phyloP scores from a whole-genome alignment of 1,140 invertebrate genomes.

The Monomorium pharaonis region DNA sequence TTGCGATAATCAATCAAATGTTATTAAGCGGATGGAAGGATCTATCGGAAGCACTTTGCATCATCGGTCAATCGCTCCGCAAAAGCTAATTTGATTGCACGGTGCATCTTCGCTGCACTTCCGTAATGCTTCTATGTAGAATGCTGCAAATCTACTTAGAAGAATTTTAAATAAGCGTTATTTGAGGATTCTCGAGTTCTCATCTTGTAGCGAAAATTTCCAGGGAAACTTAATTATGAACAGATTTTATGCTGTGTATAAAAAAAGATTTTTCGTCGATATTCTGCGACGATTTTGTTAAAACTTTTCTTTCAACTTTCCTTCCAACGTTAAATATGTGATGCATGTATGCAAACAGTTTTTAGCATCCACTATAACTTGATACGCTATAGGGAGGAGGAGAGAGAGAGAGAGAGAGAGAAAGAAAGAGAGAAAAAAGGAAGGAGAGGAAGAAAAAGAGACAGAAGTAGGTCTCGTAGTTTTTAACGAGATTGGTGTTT shows the following conservation, averaged over 20 bases:
- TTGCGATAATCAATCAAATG: conserved; percentile 21
- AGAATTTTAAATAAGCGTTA: neutral
- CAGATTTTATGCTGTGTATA: neutral
- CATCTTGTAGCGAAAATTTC: neutral
- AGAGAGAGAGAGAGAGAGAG: neutral
- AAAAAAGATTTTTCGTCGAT: conserved; percentile 18
- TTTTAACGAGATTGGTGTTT: conserved; percentile 49
- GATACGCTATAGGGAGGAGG: neutral
- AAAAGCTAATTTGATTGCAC: conserved; percentile 23
- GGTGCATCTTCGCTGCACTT: neutral
- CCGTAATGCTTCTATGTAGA: neutral
- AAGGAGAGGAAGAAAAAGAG: neutral
- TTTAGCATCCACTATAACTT: conserved; percentile 17
- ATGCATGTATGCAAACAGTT: conserved; percentile 17
- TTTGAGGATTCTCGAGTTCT: neutral
- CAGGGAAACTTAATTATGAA: conserved; percentile 10
- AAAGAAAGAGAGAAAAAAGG: neutral
- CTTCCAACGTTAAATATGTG: conserved; percentile 13
- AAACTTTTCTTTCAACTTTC: conserved; percentile 26
- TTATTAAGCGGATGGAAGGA: conserved; percentile 8
- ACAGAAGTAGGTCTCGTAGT: neutral
- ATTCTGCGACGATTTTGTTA: conserved; percentile 4
- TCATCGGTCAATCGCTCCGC: neutral
- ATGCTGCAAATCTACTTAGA: neutral
- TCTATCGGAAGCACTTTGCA: conserved; percentile 11